These are phyloP conservation scores for Squalus acanthias DNA, from an alignment of 2,797 vertebrate genomes.

Conservation along the genomic window DNA sequence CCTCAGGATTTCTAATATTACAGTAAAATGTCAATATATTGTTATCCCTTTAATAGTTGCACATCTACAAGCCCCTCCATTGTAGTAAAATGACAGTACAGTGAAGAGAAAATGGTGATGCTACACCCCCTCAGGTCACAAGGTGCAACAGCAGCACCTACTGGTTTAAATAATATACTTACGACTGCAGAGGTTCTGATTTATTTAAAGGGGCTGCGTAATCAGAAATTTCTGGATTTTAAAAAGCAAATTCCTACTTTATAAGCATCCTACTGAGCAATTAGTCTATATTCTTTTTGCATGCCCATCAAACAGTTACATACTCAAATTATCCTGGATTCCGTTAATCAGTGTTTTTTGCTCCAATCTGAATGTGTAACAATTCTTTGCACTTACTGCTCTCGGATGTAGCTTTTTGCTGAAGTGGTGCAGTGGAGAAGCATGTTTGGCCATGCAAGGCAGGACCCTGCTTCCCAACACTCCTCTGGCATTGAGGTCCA, in stretches of 20 bases:
- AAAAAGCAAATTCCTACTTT: neutral
- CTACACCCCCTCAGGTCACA: conserved; percentile 24
- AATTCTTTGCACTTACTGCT: neutral
- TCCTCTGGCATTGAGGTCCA: neutral
- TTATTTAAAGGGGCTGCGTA: neutral
- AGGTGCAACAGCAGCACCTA: conserved; percentile 35
- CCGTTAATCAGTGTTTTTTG: neutral
- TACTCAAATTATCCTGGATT: neutral
- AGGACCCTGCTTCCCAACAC: neutral
- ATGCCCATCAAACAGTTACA: neutral
- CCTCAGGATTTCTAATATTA: neutral
- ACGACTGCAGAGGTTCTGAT: neutral
- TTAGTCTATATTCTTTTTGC: neutral
- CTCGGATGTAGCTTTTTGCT: neutral
- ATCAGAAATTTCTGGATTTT: neutral
- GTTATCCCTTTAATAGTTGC: conserved; percentile 29
- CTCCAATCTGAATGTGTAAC: neutral
- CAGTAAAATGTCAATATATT: conserved; percentile 34
- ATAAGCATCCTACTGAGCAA: neutral
- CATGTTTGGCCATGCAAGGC: neutral
- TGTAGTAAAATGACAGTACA: neutral
- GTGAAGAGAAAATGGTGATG: neutral
- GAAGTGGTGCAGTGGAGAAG: neutral
- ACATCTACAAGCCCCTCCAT: neutral
- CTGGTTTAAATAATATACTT: neutral